Conservation (phyloP, 2,113 vertebrate genomes). For the Gobius niger region DNA sequence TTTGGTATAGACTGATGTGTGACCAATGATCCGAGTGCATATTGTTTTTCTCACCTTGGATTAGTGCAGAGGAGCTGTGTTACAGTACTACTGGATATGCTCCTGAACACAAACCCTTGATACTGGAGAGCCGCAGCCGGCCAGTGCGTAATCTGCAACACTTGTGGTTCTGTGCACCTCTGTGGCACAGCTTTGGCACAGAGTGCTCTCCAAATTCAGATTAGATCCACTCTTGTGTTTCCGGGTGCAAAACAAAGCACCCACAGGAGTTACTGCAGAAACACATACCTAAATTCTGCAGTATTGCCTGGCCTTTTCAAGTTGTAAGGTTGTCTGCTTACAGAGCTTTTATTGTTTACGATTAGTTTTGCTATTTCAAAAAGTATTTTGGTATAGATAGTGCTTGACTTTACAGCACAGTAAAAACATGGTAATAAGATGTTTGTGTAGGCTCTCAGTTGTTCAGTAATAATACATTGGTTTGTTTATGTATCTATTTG, state of each 20-base stretch:
- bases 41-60: constrained; percentile 9
- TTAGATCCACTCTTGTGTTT: constrained; percentile 51
- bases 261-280: constrained; percentile 43
- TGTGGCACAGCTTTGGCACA: constrained; percentile 56
- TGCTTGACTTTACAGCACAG: no score
- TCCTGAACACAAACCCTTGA: constrained; percentile 66
- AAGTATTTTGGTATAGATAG: no score
- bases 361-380: no score
- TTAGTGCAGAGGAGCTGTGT: constrained; percentile 27
- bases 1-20: not conserved
- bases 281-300: constrained; percentile 17
- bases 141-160: constrained; percentile 50
- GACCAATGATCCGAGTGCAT: not conserved
- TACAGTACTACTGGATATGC: constrained; percentile 42
- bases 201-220: constrained; percentile 66
- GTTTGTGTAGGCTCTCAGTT: no score
- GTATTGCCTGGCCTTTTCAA: constrained; percentile 9
- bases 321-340: not conserved
- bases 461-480: no score
- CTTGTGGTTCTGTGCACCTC: constrained; percentile 52
- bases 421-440: no score
- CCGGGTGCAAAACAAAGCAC: constrained; percentile 37
- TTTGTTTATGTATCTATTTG: no score
- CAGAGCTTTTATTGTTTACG: not conserved
- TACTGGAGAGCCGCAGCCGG: constrained; percentile 59